A percentile compares a stretch with the other conserved stretches of the same genome.
Evolutionary conservation across 2,888 invertebrate species (phyloP).

Genomic region (Salticus scenicus): DNA sequence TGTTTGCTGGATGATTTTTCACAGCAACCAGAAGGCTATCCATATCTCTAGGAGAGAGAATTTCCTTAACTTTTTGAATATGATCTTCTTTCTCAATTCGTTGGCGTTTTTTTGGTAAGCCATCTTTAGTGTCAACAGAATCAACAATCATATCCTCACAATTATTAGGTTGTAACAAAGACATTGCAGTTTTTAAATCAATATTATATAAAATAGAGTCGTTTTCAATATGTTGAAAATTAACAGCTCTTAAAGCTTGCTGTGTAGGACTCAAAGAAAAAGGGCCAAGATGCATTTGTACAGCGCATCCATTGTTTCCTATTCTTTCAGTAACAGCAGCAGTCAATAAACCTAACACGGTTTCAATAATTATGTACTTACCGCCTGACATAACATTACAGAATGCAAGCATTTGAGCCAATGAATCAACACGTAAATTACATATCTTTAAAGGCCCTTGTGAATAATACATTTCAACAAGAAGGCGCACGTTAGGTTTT

Average conservation of each 20-base stretch:
- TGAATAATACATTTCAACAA: slow-evolving; percentile 89
- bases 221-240: slow-evolving; percentile 83
- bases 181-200: slow-evolving; percentile 34
- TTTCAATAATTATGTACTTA: slow-evolving; percentile 78
- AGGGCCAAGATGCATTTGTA: slow-evolving; percentile 75
- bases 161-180: slow-evolving; percentile 9
- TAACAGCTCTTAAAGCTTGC: slow-evolving; percentile 86
- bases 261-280: slow-evolving; percentile 72
- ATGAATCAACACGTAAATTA: slow-evolving; percentile 88
- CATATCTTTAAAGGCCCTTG: slow-evolving; percentile 81
- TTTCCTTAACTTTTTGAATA: slow-evolving; percentile 68
- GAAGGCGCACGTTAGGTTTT: slow-evolving; percentile 86
- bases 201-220: slow-evolving; percentile 82
- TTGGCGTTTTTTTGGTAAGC: background rate
- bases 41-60: slow-evolving; percentile 76
- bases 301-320: slow-evolving; percentile 80
- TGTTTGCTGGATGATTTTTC: slow-evolving; percentile 89
- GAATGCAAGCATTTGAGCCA: slow-evolving; percentile 90
- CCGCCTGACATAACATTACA: slow-evolving; percentile 84
- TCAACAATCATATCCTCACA: background rate
- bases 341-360: slow-evolving; percentile 88
- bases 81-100: slow-evolving; percentile 31
- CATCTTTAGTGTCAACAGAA: background rate
- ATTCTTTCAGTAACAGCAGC: slow-evolving; percentile 86
- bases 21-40: slow-evolving; percentile 81